These are phyloP conservation scores for Sialia sialis DNA, from an alignment of 2,113 vertebrate genomes.

Conservation along the genomic window DNA sequence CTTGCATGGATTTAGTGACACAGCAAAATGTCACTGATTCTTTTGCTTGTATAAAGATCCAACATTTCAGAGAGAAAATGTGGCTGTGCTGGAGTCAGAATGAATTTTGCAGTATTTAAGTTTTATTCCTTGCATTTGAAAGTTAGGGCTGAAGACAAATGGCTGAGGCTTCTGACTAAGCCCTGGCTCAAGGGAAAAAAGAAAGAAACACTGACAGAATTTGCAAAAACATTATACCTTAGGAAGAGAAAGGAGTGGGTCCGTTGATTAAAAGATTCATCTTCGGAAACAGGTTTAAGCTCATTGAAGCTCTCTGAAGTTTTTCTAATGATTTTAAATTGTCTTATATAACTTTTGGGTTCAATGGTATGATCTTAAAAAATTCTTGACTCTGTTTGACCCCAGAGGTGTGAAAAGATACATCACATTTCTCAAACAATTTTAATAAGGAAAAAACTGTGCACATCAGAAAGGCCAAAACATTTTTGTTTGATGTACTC, in stretches of 20 bases:
- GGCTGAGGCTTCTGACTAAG: neutral
- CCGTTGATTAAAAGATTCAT: neutral
- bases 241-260: neutral
- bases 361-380: neutral
- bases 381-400: fast-evolving
- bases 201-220: neutral
- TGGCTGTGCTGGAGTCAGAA: neutral
- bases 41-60: neutral
- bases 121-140: neutral
- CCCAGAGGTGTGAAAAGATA: neutral
- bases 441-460: neutral
- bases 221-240: neutral
- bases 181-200: neutral
- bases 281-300: neutral
- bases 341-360: neutral
- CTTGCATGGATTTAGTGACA: slow-evolving; percentile 3
- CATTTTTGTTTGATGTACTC: neutral
- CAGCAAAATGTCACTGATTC: slow-evolving; percentile 29
- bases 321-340: neutral
- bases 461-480: neutral
- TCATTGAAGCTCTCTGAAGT: neutral
- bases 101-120: neutral
- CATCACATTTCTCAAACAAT: neutral
- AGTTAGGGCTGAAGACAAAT: neutral
- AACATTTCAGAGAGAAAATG: neutral